These are phyloP conservation scores for Actinia tenebrosa DNA, from an alignment of 64 coral and sea anemone genomes.

Conservation along the genomic window DNA sequence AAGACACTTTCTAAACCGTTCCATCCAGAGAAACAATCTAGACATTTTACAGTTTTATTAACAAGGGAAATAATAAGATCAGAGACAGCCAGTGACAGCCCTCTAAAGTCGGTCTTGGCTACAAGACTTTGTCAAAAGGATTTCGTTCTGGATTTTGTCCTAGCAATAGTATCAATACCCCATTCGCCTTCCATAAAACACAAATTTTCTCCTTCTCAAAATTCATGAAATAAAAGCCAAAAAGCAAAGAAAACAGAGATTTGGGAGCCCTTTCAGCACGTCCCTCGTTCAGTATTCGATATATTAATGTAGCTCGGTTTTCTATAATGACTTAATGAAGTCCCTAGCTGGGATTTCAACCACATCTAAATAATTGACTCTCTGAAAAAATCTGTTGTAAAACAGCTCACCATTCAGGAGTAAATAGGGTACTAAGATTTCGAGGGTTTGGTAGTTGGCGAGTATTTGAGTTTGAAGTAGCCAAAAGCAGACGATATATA, in stretches of 20 bases:
- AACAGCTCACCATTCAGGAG: background rate
- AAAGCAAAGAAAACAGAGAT: background rate
- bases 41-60: slow-evolving; percentile 7
- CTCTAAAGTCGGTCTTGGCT: background rate
- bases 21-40: background rate
- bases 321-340: slow-evolving; percentile 10
- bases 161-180: no score
- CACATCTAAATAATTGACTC: background rate
- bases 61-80: background rate
- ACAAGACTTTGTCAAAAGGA: background rate
- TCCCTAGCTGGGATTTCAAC: background rate
- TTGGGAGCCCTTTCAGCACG: background rate
- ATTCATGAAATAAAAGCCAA: background rate
- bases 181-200: background rate
- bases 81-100: background rate
- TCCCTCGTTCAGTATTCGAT: background rate
- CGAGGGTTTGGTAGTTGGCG: slow-evolving; percentile 2
- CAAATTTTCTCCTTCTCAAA: background rate
- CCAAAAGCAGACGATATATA: background rate
- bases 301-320: background rate
- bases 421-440: slow-evolving; percentile 10
- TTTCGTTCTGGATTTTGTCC: background rate
- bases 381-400: background rate
- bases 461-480: slow-evolving; percentile 15
- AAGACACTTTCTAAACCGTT: no score